A percentile compares a stretch with the other conserved stretches of the same genome.
phyloP scores from a whole-genome alignment of 2,113 vertebrate species.

The Bostrychus sinensis region DNA sequence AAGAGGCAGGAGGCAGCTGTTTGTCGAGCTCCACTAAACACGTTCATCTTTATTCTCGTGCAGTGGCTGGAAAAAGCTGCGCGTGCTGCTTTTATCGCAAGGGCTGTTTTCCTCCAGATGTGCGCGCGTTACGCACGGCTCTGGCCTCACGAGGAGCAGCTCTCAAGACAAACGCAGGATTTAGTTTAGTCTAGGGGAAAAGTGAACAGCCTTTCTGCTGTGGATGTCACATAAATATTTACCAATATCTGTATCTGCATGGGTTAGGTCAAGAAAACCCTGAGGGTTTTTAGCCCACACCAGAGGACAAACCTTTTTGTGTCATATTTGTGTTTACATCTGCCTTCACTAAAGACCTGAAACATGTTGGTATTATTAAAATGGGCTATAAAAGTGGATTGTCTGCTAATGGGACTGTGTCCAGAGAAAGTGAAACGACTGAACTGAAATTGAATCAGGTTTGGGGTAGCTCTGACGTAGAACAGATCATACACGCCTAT shows the following conservation, averaged over 20 bases:
- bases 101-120: neutral
- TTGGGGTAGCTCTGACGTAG: neutral
- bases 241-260: neutral
- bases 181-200: too few relatives aligned
- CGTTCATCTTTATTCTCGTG: conserved; percentile 45
- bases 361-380: too few relatives aligned
- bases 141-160: neutral
- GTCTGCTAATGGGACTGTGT: neutral
- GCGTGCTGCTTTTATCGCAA: conserved; percentile 23
- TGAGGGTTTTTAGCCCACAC: too few relatives aligned
- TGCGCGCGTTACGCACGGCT: conserved; percentile 17
- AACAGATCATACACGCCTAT: neutral
- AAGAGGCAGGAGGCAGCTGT: conserved; percentile 10
- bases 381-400: neutral
- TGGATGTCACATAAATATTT: neutral
- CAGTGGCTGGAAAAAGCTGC: conserved; percentile 45
- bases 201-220: too few relatives aligned
- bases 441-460: conserved; percentile 17
- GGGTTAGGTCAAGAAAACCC: too few relatives aligned
- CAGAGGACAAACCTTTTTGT: too few relatives aligned
- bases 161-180: neutral
- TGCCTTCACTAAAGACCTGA: too few relatives aligned
- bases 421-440: conserved; percentile 6
- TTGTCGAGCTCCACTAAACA: conserved; percentile 22
- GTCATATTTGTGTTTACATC: too few relatives aligned